Conservation (phyloP, 2,797 vertebrate genomes). For the Tragopan temminckii region DNA sequence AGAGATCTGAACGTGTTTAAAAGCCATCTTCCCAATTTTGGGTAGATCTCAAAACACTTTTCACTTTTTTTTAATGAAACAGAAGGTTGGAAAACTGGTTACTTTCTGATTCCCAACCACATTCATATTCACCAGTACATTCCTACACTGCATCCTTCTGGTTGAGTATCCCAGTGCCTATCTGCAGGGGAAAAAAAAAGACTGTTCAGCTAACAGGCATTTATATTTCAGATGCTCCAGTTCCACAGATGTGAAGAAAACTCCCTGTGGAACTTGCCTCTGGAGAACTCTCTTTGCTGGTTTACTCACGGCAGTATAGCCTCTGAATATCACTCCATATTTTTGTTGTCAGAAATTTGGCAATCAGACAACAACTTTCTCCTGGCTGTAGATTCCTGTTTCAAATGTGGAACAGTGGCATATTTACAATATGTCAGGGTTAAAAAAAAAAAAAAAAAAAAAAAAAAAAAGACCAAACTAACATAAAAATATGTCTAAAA, state of each 20-base stretch:
- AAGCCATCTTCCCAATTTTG: not conserved
- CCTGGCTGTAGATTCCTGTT: not conserved
- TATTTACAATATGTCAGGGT: constrained; percentile 44
- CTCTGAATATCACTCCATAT: constrained; percentile 38
- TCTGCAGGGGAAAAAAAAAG: not conserved
- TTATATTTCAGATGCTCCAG: constrained; percentile 19
- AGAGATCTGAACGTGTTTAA: not conserved
- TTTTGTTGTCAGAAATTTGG: constrained; percentile 51
- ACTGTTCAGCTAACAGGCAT: not conserved
- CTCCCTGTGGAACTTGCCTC: constrained; percentile 12
- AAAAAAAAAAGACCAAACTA: not conserved
- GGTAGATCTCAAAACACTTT: not conserved
- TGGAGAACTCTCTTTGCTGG: constrained; percentile 34
- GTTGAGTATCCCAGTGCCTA: not conserved
- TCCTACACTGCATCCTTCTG: accelerated
- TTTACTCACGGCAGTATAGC: not conserved
- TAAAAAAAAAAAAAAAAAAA: not conserved
- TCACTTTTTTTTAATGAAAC: not conserved
- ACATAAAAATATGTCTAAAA: constrained; percentile 43
- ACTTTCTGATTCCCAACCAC: not conserved
- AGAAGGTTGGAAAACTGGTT: not conserved
- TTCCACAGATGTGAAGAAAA: constrained; percentile 55
- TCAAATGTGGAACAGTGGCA: not conserved
- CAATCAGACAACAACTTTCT: constrained; percentile 37
- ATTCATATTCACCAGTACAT: not conserved